Evolutionary conservation across 1,140 invertebrate species (phyloP).

Genomic region (Elysia chlorotica): DNA sequence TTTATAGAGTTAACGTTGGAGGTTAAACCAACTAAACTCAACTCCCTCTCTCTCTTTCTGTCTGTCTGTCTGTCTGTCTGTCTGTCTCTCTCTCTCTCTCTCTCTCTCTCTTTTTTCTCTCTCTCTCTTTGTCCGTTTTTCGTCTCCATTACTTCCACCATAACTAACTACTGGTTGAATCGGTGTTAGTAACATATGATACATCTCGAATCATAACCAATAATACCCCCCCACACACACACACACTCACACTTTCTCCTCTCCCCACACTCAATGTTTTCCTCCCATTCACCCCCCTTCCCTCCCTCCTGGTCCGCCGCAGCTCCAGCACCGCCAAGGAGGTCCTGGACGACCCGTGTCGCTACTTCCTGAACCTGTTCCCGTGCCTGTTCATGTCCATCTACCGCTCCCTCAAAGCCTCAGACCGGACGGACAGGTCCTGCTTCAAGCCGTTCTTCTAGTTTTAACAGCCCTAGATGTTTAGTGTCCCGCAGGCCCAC

Average conservation of each 20-base stretch:
- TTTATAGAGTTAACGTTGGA: no score
- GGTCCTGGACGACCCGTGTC: constrained; percentile 48
- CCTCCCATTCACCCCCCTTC: background rate
- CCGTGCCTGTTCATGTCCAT: constrained; percentile 48
- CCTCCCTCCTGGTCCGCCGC: background rate
- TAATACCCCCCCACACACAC: no score
- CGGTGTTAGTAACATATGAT: background rate
- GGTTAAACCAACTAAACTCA: no score
- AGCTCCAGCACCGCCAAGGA: constrained; percentile 39
- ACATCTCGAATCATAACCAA: background rate
- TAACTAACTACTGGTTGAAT: background rate
- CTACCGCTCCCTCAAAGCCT: constrained; percentile 41
- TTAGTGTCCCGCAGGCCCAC: no score
- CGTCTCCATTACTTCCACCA: no score
- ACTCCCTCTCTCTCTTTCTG: background rate
- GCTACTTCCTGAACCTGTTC: constrained; percentile 46
- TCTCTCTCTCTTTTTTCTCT: constrained; percentile 3
- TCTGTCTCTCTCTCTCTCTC: constrained; percentile 5
- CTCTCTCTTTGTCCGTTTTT: no score
- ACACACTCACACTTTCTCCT: no score
- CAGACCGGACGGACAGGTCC: constrained; percentile 35
- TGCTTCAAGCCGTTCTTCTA: constrained; percentile 53
- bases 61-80: background rate
- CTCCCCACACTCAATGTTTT: background rate
- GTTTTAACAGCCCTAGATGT: no score